These are phyloP conservation scores for Macrotus californicus DNA, from an alignment of 2,113 vertebrate species.

Conservation along the genomic window DNA sequence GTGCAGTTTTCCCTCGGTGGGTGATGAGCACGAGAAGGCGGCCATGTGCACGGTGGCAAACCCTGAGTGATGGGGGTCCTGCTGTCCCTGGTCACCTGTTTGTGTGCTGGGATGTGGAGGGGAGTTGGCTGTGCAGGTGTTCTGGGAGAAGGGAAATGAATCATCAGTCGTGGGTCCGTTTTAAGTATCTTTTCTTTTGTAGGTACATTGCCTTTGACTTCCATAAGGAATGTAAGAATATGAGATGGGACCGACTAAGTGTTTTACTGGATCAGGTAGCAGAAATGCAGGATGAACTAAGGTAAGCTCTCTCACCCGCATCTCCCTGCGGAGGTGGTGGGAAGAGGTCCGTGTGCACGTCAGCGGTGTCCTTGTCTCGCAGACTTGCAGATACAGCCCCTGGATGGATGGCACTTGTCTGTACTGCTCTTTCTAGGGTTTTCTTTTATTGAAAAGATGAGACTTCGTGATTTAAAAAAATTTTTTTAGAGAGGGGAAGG, in stretches of 20 bases:
- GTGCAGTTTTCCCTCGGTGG: background rate
- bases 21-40: background rate
- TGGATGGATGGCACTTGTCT: background rate
- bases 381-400: background rate
- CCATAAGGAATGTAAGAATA: constrained; percentile 95
- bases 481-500: background rate
- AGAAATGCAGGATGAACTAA: constrained; percentile 91
- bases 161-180: background rate
- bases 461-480: background rate
- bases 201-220: constrained; percentile 96
- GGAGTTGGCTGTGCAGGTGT: background rate
- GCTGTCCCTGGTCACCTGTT: background rate
- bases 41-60: background rate
- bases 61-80: background rate
- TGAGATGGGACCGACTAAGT: constrained; percentile 95
- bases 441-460: constrained; percentile 8
- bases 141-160: background rate
- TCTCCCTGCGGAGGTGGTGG: background rate
- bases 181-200: constrained; percentile 45
- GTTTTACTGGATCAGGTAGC: constrained; percentile 89
- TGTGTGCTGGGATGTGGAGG: background rate
- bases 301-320: constrained; percentile 76
- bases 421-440: background rate
- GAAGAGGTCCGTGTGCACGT: fast-evolving
- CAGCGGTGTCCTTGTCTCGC: background rate